phyloP scores from a whole-genome alignment of 2,113 vertebrate genomes.

The Noturus placidus region DNA sequence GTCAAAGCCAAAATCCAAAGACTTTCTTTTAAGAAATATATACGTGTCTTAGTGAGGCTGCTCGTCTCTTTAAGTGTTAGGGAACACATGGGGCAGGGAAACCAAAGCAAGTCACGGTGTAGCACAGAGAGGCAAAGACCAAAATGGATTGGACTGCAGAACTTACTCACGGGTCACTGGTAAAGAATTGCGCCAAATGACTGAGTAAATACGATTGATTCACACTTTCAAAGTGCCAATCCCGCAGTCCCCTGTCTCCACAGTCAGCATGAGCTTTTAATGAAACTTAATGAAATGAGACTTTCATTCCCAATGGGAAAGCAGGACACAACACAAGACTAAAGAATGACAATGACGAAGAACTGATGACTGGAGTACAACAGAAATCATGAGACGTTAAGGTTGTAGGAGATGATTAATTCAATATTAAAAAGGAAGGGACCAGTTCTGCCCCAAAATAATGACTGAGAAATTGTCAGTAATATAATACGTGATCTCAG shows the following conservation, averaged over 20 bases:
- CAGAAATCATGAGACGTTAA: background rate
- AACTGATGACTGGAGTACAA: background rate
- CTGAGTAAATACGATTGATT: slow-evolving; percentile 64
- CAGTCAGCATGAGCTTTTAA: slow-evolving; percentile 78
- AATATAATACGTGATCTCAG: background rate
- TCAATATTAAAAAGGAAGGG: background rate
- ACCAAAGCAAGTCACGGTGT: slow-evolving; percentile 58
- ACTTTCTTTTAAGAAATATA: background rate
- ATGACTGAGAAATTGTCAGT: background rate
- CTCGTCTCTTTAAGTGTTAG: slow-evolving; percentile 59
- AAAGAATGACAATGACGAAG: slow-evolving; percentile 23
- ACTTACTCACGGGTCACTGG: slow-evolving; percentile 77
- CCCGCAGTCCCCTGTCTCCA: slow-evolving; percentile 66
- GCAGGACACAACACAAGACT: slow-evolving; percentile 23
- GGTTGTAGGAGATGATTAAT: background rate
- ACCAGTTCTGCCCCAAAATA: background rate
- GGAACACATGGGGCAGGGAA: slow-evolving; percentile 46
- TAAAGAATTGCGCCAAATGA: slow-evolving; percentile 65
- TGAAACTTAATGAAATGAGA: slow-evolving; percentile 62
- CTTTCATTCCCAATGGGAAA: slow-evolving; percentile 30
- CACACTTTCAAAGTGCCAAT: slow-evolving; percentile 70
- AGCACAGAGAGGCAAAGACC: slow-evolving; percentile 57
- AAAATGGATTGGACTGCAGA: slow-evolving; percentile 73
- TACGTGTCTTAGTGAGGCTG: slow-evolving; percentile 18
- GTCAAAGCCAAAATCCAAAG: slow-evolving; percentile 2